Evolutionary conservation across 2,797 vertebrate genomes (phyloP).

Genomic region (Xerus rutilus): DNA sequence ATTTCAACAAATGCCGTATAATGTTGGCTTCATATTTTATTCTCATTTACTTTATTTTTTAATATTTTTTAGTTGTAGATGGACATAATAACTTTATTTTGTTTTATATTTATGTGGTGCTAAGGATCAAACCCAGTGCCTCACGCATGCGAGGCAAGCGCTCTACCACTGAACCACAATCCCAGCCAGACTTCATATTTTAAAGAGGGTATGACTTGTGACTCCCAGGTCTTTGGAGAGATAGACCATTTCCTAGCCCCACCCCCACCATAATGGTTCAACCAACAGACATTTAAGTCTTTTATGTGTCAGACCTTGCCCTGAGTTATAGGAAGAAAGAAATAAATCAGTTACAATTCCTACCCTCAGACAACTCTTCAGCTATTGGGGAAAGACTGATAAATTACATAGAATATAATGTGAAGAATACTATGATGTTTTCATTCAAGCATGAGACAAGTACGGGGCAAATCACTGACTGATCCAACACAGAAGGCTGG

Average conservation of each 20-base stretch:
- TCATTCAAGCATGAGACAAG: neutral
- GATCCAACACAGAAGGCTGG: neutral
- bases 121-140: too few relatives aligned
- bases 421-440: neutral
- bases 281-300: neutral
- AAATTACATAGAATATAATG: neutral
- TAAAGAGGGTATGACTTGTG: neutral
- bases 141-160: too few relatives aligned
- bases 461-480: neutral
- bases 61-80: too few relatives aligned
- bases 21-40: conserved; percentile 14
- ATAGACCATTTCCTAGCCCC: neutral
- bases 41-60: too few relatives aligned
- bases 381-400: neutral
- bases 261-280: neutral
- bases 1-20: neutral
- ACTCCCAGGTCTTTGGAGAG: neutral
- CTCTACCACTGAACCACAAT: too few relatives aligned
- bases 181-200: conserved; percentile 1
- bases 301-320: conserved; percentile 1
- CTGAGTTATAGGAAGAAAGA: conserved; percentile 60
- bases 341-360: conserved; percentile 25
- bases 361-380: neutral
- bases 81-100: too few relatives aligned
- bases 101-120: too few relatives aligned